phyloP scores from a whole-genome alignment of 2,888 invertebrate genomes.

The Sphecodes monilicornis region DNA sequence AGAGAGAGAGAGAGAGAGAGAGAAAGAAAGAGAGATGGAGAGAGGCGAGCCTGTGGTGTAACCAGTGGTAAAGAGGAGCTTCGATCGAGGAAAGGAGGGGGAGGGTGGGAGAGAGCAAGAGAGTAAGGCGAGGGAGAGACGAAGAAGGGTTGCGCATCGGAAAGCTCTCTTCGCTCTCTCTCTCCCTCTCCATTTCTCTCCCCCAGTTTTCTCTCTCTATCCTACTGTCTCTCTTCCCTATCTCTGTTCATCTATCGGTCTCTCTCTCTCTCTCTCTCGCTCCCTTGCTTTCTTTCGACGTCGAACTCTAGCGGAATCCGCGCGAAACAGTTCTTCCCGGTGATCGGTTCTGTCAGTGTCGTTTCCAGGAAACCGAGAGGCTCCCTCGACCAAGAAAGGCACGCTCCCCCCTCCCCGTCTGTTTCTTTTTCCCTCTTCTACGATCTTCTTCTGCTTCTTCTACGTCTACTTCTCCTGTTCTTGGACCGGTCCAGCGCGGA shows the following conservation, averaged over 20 bases:
- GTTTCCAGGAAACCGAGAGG: constrained; percentile 63
- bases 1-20: constrained; percentile 50
- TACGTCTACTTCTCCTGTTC: constrained; percentile 35
- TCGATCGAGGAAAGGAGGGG: constrained; percentile 72
- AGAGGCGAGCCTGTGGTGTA: constrained; percentile 83
- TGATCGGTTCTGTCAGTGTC: constrained; percentile 79
- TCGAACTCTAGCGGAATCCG: constrained; percentile 57
- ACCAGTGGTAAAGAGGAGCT: constrained; percentile 79
- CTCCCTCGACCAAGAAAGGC: constrained; percentile 41
- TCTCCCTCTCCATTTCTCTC: not conserved
- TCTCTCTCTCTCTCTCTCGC: constrained; percentile 30
- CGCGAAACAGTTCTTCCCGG: constrained; percentile 78
- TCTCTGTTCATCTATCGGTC: constrained; percentile 1
- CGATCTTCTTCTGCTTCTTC: constrained; percentile 41
- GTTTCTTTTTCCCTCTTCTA: constrained; percentile 43
- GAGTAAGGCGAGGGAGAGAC: constrained; percentile 44
- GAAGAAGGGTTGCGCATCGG: constrained; percentile 60
- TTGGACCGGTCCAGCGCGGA: constrained; percentile 37
- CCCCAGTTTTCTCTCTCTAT: constrained; percentile 20
- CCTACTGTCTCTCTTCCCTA: constrained; percentile 20
- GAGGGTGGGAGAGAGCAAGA: constrained; percentile 57
- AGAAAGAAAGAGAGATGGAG: constrained; percentile 32
- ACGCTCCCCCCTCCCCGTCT: constrained; percentile 45
- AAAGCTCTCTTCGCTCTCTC: constrained; percentile 49
- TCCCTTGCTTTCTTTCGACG: constrained; percentile 43